A percentile compares a stretch with the other conserved stretches of the same genome.
Evolutionary conservation across 1,140 invertebrate species (phyloP).

Genomic region (Drosophila takahashii): DNA sequence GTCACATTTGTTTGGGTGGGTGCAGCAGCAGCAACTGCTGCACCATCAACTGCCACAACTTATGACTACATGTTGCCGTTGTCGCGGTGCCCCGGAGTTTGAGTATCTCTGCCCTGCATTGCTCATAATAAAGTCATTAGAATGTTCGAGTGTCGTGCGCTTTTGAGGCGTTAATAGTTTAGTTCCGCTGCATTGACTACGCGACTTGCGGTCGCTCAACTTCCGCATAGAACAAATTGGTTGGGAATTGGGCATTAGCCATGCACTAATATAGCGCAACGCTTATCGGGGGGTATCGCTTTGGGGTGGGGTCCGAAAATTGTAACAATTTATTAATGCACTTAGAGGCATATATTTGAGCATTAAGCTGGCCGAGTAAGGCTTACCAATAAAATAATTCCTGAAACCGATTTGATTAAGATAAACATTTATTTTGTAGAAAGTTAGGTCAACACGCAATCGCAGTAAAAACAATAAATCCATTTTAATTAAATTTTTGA

Average conservation of each 20-base stretch:
- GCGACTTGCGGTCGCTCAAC: constrained; percentile 47
- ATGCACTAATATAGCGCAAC: constrained; percentile 33
- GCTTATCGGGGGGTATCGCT: neutral
- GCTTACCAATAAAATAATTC: constrained; percentile 1
- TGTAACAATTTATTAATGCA: constrained; percentile 7
- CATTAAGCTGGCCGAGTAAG: too few relatives aligned
- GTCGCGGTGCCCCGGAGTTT: constrained; percentile 5
- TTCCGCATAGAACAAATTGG: constrained; percentile 63
- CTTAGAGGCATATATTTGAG: neutral
- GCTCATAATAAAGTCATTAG: constrained; percentile 82
- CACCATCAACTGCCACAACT: constrained; percentile 49
- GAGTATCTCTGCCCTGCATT: constrained; percentile 63
- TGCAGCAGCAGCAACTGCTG: constrained; percentile 47
- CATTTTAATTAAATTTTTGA: too few relatives aligned
- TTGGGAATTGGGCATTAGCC: constrained; percentile 39
- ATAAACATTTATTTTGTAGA: neutral
- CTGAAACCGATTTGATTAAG: neutral
- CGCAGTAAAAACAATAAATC: too few relatives aligned
- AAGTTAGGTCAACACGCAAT: neutral
- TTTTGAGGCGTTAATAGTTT: constrained; percentile 74
- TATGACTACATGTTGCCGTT: constrained; percentile 13
- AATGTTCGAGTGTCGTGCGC: constrained; percentile 60
- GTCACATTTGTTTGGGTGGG: constrained; percentile 72
- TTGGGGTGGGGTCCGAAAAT: constrained; percentile 2
- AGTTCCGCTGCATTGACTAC: constrained; percentile 75